Percentiles rank a stretch among this genome's conserved stretches.
phyloP scores from a whole-genome alignment of 2,797 vertebrate genomes.

The Enteromius argenteus region DNA sequence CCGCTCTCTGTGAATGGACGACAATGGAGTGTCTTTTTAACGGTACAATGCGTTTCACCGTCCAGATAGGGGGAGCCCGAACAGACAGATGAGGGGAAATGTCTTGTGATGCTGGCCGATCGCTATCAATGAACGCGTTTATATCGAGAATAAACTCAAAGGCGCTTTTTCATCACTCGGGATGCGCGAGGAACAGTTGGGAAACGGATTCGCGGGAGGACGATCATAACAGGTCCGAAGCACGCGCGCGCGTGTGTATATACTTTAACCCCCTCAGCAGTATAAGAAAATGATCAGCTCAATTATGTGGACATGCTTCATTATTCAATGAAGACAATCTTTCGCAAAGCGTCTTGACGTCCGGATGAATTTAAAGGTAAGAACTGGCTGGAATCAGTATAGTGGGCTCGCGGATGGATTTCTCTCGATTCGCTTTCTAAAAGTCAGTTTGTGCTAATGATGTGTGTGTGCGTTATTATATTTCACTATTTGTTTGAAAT shows the following conservation, averaged over 20 bases:
- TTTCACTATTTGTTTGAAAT: slow-evolving; percentile 85
- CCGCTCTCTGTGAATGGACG: slow-evolving; percentile 89
- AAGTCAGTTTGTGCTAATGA: slow-evolving; percentile 75
- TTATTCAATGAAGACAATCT: slow-evolving; percentile 93
- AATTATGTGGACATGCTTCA: slow-evolving; percentile 95
- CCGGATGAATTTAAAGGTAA: slow-evolving; percentile 88
- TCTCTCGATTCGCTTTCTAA: slow-evolving; percentile 70
- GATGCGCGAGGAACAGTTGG: slow-evolving; percentile 84
- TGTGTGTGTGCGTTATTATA: slow-evolving; percentile 73
- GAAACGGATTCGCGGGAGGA: slow-evolving; percentile 83
- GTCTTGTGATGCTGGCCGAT: slow-evolving; percentile 88
- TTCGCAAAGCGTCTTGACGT: slow-evolving; percentile 88
- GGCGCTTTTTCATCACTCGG: slow-evolving; percentile 74
- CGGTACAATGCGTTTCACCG: slow-evolving; percentile 95
- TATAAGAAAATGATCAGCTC: slow-evolving; percentile 92
- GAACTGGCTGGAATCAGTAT: slow-evolving; percentile 82
- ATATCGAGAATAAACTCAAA: slow-evolving; percentile 82
- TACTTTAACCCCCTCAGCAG: slow-evolving; percentile 84
- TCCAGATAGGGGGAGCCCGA: slow-evolving; percentile 92
- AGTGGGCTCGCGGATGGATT: slow-evolving; percentile 51
- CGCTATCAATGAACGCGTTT: slow-evolving; percentile 88
- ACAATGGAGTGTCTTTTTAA: slow-evolving; percentile 94
- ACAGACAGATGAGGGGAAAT: slow-evolving; percentile 82
- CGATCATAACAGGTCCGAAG: slow-evolving; percentile 88
- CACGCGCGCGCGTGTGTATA: slow-evolving; percentile 71